Evolutionary conservation across 2,113 vertebrate species (phyloP), one percentile per base, ranked within the genome.

Genomic region (Cololabis saira): DNA sequence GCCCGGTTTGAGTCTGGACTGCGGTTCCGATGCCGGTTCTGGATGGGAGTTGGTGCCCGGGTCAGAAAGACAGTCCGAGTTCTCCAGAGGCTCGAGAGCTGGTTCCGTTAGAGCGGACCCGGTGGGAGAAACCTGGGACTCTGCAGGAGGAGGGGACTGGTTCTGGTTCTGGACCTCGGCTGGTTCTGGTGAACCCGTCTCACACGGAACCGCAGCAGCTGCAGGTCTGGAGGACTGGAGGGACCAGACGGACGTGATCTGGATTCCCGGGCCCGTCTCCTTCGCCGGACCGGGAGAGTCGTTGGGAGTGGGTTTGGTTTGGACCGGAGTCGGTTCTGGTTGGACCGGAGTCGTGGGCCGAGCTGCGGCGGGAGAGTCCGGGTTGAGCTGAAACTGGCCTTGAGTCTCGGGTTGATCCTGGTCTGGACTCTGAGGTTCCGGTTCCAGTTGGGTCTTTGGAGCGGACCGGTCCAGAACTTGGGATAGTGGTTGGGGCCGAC

Each of bases 221-320:
- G 42, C 12, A 13, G 3, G n/a, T 27, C 41, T 6, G 13, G 12
- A 4, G 19, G 57, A 12, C 40, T 67, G 67, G 49, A 86, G 22
- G 2, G 88, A 88, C 84, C 84, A 87, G 33, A 86, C 80, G 0
- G 85, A 89, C 3, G 72, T 14, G 16, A 85, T 87, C 12, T 82
- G 70, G 44, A 89, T 58, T 11, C 61, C 66, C 1, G 65, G 13
- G 3, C 70, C 21, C 8, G 37, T 10, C 0, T 17, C 54, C 2
- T 18, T 45, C 30, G 54, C 33, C 4, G 24, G 53, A 47, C 7
- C 43, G 30, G 43, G 16, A 13, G 12, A n/a, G 2, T 11, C 21
- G 0, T 42, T 40, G 11, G 55, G 11, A 14, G 19, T 30, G 12
- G 0, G 12, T 47, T 63, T 17, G 1, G 42, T 8, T 12, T 47